Percentiles rank a stretch among this genome's conserved stretches.
These are phyloP conservation scores for Ornithoptera alexandrae DNA, from an alignment of 2,888 invertebrate species.

Conservation along the genomic window DNA sequence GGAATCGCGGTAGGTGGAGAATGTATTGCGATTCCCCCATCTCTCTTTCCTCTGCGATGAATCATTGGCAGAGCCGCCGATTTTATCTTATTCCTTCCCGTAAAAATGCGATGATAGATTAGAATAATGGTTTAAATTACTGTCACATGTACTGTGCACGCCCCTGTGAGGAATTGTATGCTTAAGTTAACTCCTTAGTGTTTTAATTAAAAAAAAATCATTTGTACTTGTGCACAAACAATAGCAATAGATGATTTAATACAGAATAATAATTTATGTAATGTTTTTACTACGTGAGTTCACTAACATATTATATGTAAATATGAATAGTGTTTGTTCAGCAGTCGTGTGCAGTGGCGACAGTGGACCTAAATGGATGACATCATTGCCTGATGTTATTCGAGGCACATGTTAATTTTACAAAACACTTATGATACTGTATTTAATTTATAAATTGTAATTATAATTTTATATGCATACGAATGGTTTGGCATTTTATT, in stretches of 20 bases:
- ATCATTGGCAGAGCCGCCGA: no score
- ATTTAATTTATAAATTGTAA: no score
- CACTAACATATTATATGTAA: constrained; percentile 17
- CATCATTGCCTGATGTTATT: constrained; percentile 3
- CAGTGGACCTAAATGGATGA: constrained; percentile 18
- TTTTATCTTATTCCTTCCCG: no score
- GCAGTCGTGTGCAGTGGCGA: constrained; percentile 24
- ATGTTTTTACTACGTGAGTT: constrained; percentile 21
- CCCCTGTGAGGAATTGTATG: background rate
- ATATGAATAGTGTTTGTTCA: constrained; percentile 29
- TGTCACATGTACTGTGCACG: no score
- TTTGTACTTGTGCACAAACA: background rate
- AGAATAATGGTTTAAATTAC: no score
- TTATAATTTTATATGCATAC: no score
- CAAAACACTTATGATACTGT: no score
- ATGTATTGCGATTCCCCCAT: no score
- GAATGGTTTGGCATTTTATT: no score
- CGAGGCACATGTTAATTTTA: constrained; percentile 2
- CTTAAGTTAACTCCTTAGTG: background rate
- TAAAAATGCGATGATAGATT: no score
- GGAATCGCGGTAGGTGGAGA: no score
- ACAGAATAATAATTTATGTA: constrained; percentile 4
- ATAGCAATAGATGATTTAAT: constrained; percentile 13
- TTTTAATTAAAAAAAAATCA: background rate
- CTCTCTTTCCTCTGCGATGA: no score